phyloP scores from a whole-genome alignment of 2,888 invertebrate species.

The Oligia latruncula region DNA sequence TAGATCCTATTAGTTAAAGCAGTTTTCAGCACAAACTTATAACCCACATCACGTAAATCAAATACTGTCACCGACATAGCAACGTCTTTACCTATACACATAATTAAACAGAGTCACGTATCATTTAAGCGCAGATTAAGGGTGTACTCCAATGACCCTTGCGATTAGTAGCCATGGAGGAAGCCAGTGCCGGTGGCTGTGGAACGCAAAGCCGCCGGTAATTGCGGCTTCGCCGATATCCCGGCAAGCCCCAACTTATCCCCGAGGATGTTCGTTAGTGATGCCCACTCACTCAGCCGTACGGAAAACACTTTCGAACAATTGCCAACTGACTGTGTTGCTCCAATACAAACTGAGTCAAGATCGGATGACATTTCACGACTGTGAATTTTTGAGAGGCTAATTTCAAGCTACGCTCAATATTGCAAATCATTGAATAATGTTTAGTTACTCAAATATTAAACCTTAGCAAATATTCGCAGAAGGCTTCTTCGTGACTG shows the following conservation, averaged over 20 bases:
- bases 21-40: conserved; percentile 2
- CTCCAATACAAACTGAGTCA: conserved; percentile 32
- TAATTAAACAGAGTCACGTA: conserved; percentile 80
- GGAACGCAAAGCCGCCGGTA: conserved; percentile 84
- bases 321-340: conserved; percentile 66
- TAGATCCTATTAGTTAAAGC: not conserved
- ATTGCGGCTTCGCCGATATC: conserved; percentile 85
- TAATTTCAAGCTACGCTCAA: not conserved
- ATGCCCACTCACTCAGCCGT: conserved; percentile 67
- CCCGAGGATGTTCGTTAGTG: conserved; percentile 80
- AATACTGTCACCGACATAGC: conserved; percentile 44
- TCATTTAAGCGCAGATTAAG: conserved; percentile 81
- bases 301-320: conserved; percentile 68
- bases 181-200: conserved; percentile 74
- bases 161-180: conserved; percentile 80
- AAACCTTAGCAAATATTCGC: conserved; percentile 8
- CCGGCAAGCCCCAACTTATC: conserved; percentile 81
- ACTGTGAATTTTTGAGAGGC: conserved; percentile 17
- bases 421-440: conserved; percentile 15
- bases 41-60: conserved; percentile 23
- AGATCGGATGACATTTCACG: conserved; percentile 41
- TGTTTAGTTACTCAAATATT: not conserved
- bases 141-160: conserved; percentile 79
- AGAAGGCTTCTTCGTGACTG: conserved; percentile 33
- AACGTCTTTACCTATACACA: conserved; percentile 60